A percentile compares a stretch with the other conserved stretches of the same genome.
phyloP scores from a whole-genome alignment of 2,113 vertebrate genomes.

The Syngnathoides biaculeatus region DNA sequence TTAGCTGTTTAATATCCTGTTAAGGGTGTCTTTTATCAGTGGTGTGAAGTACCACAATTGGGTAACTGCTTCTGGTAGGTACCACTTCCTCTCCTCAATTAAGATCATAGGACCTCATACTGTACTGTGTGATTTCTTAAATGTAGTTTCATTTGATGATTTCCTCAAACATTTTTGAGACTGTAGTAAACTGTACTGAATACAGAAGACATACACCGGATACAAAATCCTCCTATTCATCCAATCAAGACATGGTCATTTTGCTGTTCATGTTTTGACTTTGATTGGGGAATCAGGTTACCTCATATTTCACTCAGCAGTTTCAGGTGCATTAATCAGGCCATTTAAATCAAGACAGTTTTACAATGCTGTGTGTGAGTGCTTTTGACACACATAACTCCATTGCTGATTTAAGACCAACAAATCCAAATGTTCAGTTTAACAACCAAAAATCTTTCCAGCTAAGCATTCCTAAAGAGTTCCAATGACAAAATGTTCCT shows the following conservation, averaged over 20 bases:
- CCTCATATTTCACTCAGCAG: slow-evolving; percentile 62
- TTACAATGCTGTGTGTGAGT: slow-evolving; percentile 53
- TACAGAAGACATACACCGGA: too few species aligned
- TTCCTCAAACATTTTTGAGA: neutral
- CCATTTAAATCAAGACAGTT: slow-evolving; percentile 61
- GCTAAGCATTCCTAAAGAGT: slow-evolving; percentile 31
- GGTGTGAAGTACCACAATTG: slow-evolving; percentile 46
- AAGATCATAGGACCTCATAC: neutral
- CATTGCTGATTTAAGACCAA: slow-evolving; percentile 31
- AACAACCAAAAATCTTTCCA: slow-evolving; percentile 36
- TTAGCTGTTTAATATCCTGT: slow-evolving; percentile 76
- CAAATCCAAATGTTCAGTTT: slow-evolving; percentile 48
- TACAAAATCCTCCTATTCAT: slow-evolving; percentile 14
- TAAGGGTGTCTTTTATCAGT: slow-evolving; percentile 64
- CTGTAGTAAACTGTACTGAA: neutral
- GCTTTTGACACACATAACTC: slow-evolving; percentile 48
- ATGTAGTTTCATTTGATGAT: neutral
- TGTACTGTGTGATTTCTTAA: neutral
- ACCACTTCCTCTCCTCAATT: slow-evolving; percentile 7
- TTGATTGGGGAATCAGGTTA: slow-evolving; percentile 48
- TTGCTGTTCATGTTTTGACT: slow-evolving; percentile 52
- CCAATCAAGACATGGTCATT: slow-evolving; percentile 34
- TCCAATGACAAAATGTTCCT: slow-evolving; percentile 38
- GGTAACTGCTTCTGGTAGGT: slow-evolving; percentile 33
- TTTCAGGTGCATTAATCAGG: slow-evolving; percentile 61